phyloP scores from a whole-genome alignment of 2,113 vertebrate genomes.

The Hyaena hyaena region DNA sequence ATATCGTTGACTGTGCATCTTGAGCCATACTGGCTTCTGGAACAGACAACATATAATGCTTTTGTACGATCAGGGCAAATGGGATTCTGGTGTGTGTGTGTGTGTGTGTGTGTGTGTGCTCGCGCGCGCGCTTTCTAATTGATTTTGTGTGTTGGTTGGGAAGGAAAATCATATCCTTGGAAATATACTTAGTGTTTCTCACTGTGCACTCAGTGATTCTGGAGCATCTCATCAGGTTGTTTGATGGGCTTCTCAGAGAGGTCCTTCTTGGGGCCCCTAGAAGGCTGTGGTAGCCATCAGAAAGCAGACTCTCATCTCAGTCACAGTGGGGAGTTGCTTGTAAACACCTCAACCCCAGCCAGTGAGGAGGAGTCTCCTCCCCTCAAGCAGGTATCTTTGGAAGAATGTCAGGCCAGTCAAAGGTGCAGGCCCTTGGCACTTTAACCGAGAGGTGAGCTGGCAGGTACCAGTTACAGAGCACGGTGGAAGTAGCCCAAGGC shows the following conservation, averaged over 20 bases:
- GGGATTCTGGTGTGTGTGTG: not conserved
- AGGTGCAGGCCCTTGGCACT: not conserved
- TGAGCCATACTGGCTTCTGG: not conserved
- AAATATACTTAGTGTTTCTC: not conserved
- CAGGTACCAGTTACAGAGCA: not conserved
- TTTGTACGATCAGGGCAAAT: not conserved
- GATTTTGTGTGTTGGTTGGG: not conserved
- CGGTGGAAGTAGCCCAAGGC: not conserved
- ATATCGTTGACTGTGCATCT: not conserved
- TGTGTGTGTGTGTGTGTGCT: too few relatives aligned
- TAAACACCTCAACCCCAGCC: not conserved
- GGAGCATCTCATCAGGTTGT: not conserved
- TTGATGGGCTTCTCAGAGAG: not conserved
- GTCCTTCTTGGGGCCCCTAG: not conserved
- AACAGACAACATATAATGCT: not conserved
- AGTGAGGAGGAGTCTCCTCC: not conserved
- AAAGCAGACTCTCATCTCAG: not conserved
- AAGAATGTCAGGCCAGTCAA: not conserved
- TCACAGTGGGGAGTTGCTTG: not conserved
- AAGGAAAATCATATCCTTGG: not conserved
- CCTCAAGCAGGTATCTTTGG: too few relatives aligned
- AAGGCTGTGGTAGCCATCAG: rapidly evolving
- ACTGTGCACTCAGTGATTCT: not conserved
- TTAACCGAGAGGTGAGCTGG: not conserved
- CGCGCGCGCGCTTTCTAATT: not conserved